These are phyloP conservation scores for Trachelus iudaicus DNA, from an alignment of 2,888 invertebrate species.

Conservation along the genomic window DNA sequence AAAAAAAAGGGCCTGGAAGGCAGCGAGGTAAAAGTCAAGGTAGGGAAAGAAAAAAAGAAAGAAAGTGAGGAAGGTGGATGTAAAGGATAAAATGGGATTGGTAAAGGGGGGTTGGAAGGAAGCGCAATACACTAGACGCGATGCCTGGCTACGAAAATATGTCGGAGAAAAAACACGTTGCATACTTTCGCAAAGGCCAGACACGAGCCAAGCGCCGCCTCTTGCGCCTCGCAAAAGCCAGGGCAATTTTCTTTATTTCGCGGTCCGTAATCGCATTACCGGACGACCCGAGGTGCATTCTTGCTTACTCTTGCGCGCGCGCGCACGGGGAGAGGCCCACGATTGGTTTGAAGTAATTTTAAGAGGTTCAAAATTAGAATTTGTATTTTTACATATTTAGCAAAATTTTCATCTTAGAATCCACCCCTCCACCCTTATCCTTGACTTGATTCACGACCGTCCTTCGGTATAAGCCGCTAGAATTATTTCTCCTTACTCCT, in stretches of 20 bases:
- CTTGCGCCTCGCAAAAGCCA: slow-evolving; percentile 1
- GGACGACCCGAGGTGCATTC: background rate
- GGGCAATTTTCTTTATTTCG: slow-evolving; percentile 29
- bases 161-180: background rate
- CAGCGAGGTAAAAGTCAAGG: background rate
- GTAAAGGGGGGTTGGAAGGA: background rate
- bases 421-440: background rate
- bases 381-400: background rate
- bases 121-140: background rate
- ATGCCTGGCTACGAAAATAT: background rate
- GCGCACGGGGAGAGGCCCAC: background rate
- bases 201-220: background rate
- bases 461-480: too few species aligned
- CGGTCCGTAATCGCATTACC: slow-evolving; percentile 17
- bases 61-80: background rate
- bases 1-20: slow-evolving; percentile 5
- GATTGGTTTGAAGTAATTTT: background rate
- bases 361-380: background rate
- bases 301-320: background rate
- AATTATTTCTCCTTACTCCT: too few species aligned
- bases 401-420: background rate
- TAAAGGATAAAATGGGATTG: background rate
- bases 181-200: background rate
- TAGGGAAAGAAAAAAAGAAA: background rate
- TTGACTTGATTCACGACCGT: background rate